Evolutionary conservation across 1,140 invertebrate species (phyloP), one percentile per base, ranked within the genome.

Genomic region (Rhagoletis pomonella): DNA sequence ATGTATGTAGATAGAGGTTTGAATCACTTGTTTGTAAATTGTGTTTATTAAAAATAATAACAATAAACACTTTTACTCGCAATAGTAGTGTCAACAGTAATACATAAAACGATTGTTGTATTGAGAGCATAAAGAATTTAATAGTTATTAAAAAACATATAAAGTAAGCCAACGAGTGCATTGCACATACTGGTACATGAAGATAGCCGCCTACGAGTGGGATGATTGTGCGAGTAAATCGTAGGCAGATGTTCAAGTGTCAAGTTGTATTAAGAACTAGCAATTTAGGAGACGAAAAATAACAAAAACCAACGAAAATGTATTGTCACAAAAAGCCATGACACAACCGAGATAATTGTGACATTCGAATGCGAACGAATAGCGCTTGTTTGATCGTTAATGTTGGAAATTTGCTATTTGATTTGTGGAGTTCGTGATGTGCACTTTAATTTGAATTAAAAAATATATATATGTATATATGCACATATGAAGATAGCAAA

Each of bases 41-140:
- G 12, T 62, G 12, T 67, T 9, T 64, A 64, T 64, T 29, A 81
- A 55, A 81, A 81, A 77, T 69, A 55, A 50, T 55, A 81, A 55
- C 47, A 55, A 55, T 44, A 81, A 81, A 55, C 44, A 58, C 14
- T 29, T 29, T 81, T 17, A 81, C n/a, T 81, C 6, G 47, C 42
- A 81, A 14, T 47, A 55, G 39, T 4, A 81, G 73, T 81, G 73
- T 81, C 73, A 81, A 81, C 47, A 55, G 5, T 42, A 50, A 29
- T 47, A 10, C 19, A 19, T 10, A 73, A 14, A 77, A 77, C 44
- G 3, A 55, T 50, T 77, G 44, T 39, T 42, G 44, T 47, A 6
- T 17, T 73, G 69, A 44, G 69, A 47, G 14, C 69, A 55, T 81
- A 55, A 81, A n/a, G n/a, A 81, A 81, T 81, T 81, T 81, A 81